Evolutionary conservation across 2,888 invertebrate species (phyloP).

Genomic region (Incurvaria masculella): DNA sequence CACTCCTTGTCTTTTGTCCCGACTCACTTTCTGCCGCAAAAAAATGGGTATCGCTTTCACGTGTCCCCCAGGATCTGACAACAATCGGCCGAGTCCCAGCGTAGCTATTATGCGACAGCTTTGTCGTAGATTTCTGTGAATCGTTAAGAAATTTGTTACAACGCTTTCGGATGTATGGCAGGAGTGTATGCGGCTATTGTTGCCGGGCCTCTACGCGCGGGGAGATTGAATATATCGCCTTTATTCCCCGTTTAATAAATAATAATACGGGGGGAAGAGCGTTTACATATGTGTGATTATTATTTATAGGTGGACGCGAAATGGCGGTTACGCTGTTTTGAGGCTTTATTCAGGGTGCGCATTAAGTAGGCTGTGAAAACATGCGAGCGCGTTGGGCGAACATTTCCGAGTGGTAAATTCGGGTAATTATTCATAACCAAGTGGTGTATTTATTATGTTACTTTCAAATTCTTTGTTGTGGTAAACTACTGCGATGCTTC

Average conservation of each 20-base stretch:
- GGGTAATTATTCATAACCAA: too few relatives aligned
- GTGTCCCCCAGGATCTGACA: background rate
- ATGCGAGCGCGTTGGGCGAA: too few relatives aligned
- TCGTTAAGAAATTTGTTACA: background rate
- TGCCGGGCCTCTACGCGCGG: slow-evolving; percentile 16
- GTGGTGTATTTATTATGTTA: too few relatives aligned
- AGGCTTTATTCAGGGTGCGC: too few relatives aligned
- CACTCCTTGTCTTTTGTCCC: background rate
- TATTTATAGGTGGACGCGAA: slow-evolving; percentile 8
- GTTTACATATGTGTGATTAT: slow-evolving; percentile 23
- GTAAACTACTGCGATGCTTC: too few relatives aligned
- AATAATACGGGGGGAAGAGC: background rate
- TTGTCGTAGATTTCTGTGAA: background rate
- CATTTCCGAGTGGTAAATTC: too few relatives aligned
- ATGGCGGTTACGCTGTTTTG: background rate
- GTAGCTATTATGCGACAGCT: background rate
- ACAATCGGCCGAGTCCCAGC: background rate
- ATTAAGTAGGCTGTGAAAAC: too few relatives aligned
- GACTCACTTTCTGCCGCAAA: background rate
- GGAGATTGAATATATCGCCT: slow-evolving; percentile 9
- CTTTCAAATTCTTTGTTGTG: too few relatives aligned
- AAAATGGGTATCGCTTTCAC: background rate
- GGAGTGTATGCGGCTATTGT: slow-evolving; percentile 21
- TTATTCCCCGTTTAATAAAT: background rate
- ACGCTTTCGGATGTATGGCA: slow-evolving; percentile 33